These are phyloP conservation scores for Cremastobaeus sp. DNA, from an alignment of 2,888 invertebrate genomes.

Conservation along the genomic window DNA sequence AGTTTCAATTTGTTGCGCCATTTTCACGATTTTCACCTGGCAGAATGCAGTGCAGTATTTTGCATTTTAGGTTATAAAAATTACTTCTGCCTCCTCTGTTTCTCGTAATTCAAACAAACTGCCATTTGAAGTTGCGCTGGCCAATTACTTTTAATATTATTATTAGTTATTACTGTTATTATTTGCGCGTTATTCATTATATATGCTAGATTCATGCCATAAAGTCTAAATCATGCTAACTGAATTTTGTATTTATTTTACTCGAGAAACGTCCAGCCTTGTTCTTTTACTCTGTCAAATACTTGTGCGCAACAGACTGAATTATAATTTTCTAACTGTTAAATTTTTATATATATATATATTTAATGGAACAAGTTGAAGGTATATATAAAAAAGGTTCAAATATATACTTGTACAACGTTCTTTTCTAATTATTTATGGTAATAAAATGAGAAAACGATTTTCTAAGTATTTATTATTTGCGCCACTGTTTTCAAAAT, in stretches of 20 bases:
- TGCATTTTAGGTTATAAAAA: too few relatives aligned
- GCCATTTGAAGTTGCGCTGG: conserved; percentile 62
- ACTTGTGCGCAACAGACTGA: conserved; percentile 22
- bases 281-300: conserved; percentile 4
- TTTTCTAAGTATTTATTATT: too few relatives aligned
- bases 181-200: conserved; percentile 63
- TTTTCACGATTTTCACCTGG: too few relatives aligned
- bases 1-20: conserved; percentile 6
- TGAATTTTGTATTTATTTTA: conserved; percentile 76
- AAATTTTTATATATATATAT: conserved; percentile 33
- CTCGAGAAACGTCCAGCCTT: conserved; percentile 17
- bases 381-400: conserved; percentile 30
- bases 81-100: too few relatives aligned
- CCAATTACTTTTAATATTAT: conserved; percentile 43
- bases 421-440: too few relatives aligned
- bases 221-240: conserved; percentile 74
- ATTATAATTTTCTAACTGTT: conserved; percentile 33
- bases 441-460: too few relatives aligned
- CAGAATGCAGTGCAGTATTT: too few relatives aligned
- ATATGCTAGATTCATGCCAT: conserved; percentile 77
- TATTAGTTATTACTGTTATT: conserved; percentile 25
- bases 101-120: conserved; percentile 66
- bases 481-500: too few relatives aligned
- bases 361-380: conserved; percentile 24
- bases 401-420: neutral